phyloP scores from a whole-genome alignment of 2,113 vertebrate genomes.

The Struthio camelus region DNA sequence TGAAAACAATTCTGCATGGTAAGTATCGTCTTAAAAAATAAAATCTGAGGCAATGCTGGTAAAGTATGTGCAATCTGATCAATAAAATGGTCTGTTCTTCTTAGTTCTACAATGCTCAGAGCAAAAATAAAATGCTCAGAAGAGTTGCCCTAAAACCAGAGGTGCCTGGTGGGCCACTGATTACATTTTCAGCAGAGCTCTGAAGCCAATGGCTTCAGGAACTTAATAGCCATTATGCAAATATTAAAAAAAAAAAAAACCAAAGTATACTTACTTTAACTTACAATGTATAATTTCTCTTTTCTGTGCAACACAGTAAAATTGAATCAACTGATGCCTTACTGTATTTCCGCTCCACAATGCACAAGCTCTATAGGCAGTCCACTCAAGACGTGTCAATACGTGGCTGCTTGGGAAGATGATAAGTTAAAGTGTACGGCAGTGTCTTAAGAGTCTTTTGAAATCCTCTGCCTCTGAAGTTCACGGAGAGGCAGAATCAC shows the following conservation, averaged over 20 bases:
- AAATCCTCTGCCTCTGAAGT: fast-evolving
- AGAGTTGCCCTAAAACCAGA: neutral
- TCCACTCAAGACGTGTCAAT: neutral
- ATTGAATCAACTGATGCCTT: neutral
- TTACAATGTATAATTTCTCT: neutral
- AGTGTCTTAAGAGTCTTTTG: neutral
- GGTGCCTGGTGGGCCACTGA: neutral
- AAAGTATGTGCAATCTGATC: neutral
- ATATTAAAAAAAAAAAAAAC: neutral
- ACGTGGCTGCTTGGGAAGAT: neutral
- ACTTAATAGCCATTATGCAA: neutral
- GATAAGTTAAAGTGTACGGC: neutral
- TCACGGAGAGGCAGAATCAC: too few species aligned
- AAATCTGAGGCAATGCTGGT: neutral
- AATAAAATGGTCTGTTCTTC: neutral
- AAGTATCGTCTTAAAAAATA: neutral
- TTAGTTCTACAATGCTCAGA: neutral
- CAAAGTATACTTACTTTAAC: neutral
- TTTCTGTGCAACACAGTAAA: neutral
- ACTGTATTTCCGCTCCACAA: neutral
- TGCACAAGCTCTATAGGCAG: neutral
- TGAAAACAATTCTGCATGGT: neutral
- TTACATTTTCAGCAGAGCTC: neutral
- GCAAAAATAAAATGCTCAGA: neutral
- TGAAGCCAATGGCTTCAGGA: neutral